A percentile compares a stretch with the other conserved stretches of the same genome.
phyloP scores from a whole-genome alignment of 2,113 vertebrate species.

The Tragulus kanchil region DNA sequence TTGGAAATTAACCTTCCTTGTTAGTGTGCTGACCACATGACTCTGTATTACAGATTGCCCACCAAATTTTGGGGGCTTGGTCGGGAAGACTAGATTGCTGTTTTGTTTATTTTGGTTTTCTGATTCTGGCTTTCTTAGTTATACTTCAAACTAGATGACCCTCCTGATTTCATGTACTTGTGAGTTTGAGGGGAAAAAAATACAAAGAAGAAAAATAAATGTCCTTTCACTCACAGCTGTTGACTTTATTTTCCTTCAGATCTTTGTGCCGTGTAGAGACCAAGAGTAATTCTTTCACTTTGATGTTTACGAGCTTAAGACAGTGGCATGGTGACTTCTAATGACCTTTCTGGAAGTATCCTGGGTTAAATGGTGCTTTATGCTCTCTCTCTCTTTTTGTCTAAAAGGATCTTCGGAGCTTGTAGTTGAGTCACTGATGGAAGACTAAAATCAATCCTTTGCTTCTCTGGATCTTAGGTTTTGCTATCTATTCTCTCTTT shows the following conservation, averaged over 20 bases:
- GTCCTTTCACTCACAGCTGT: not conserved
- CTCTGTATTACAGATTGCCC: not conserved
- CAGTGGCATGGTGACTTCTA: not conserved
- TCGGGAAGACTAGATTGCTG: not conserved
- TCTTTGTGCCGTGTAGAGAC: not conserved
- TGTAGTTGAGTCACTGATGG: not conserved
- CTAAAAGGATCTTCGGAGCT: not conserved
- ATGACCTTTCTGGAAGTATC: slow-evolving; percentile 45
- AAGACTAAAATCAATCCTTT: not conserved
- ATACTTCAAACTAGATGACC: not conserved
- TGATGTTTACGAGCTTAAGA: not conserved
- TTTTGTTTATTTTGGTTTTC: slow-evolving; percentile 27
- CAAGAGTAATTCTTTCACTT: not conserved
- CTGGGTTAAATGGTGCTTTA: not conserved
- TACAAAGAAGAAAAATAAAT: not conserved
- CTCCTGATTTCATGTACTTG: not conserved
- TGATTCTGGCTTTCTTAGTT: slow-evolving; percentile 40
- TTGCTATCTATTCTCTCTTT: not conserved
- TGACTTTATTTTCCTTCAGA: not conserved
- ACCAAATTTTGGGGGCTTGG: too few relatives aligned
- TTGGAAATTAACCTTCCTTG: slow-evolving; percentile 51
- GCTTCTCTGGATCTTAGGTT: not conserved
- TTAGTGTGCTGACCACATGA: not conserved
- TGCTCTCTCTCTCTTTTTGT: slow-evolving; percentile 26
- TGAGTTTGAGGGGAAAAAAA: not conserved